Evolutionary conservation across 2,797 vertebrate genomes (phyloP).

Genomic region (Etheostoma nigrum): DNA sequence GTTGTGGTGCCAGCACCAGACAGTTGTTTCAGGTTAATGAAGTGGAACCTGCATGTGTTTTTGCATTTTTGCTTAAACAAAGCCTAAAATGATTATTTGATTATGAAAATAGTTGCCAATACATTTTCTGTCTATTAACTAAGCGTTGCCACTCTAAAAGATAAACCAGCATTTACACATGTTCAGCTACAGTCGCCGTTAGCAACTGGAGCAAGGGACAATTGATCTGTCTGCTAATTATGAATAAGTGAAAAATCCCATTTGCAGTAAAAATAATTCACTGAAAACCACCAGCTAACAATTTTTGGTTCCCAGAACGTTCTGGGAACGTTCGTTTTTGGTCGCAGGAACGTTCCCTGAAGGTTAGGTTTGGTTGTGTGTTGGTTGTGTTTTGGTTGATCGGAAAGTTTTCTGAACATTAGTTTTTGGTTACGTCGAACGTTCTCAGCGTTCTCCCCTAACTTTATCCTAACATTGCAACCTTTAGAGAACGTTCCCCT

Average conservation of each 20-base stretch:
- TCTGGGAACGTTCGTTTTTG: too few relatives aligned
- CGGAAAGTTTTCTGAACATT: too few relatives aligned
- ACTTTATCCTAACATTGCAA: too few relatives aligned
- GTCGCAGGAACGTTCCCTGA: too few relatives aligned
- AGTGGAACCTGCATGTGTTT: background rate
- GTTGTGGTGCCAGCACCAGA: background rate
- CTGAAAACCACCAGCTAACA: background rate
- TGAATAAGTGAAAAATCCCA: background rate
- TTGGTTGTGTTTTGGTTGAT: too few relatives aligned
- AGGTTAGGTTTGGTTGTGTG: too few relatives aligned
- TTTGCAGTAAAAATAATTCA: background rate
- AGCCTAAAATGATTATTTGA: background rate
- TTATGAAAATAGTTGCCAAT: background rate
- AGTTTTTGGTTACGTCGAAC: too few relatives aligned
- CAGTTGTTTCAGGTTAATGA: constrained; percentile 6
- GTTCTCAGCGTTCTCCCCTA: too few relatives aligned
- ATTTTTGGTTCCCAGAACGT: too few relatives aligned
- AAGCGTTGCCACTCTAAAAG: background rate
- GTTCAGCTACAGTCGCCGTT: background rate
- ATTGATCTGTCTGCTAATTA: background rate
- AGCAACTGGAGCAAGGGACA: background rate
- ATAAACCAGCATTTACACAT: background rate
- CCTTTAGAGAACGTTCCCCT: too few relatives aligned
- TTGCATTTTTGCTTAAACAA: background rate
- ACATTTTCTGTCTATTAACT: background rate